Base-by-base conservation (phyloP, 2,797 vertebrate genomes). In the Parauchenoglanis ngamensis region DNA sequence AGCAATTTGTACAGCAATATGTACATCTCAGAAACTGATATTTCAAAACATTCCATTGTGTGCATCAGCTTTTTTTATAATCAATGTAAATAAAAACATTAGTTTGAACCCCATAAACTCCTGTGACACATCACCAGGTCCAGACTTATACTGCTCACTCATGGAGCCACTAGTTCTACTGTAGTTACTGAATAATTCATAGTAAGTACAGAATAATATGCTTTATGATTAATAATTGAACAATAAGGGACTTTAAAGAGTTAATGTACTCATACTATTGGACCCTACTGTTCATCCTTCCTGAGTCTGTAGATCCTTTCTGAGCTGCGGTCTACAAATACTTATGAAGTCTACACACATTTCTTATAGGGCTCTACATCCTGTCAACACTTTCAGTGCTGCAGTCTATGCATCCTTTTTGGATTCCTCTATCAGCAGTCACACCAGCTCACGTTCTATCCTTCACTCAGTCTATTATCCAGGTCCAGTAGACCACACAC, bases 131-230 rank as follows among this genome's bases (percentile, higher is more conserved):
- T 35, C 15, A 82, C 7, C 44, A 68, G 63, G n/a, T 83, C 15
- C n/a, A 68, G 21, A 44, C 31, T 35, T 67, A 65, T 67, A 72
- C 17, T 79, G 54, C 77, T 73, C 25, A n/a, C 12, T 54, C 63
- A 25, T 72, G 49, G 46, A 67, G 72, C 67, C 52, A 25, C 49
- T 84, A 72, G 31, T 84, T 84, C 28, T 28, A 56, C 83, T 44
- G 83, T 70, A 72, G 67, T 72, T 84, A 72, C 46, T 84, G 19
- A 84, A 84, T 84, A 84, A 84, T 84, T 84, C 67, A 84, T 68
- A 72, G 8, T 72, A 72, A 57, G 63, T 83, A 83, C 28, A 68
- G 81, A 68, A 83, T 83, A 83, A 83, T 68, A 83, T 67, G 15
- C 61, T 68, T 70, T 83, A 35, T 23, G 65, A 56, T 84, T 49